A percentile compares a stretch with the other conserved stretches of the same genome.
phyloP scores from a whole-genome alignment of 2,797 vertebrate genomes.

The Hypotaenidia okinawae region DNA sequence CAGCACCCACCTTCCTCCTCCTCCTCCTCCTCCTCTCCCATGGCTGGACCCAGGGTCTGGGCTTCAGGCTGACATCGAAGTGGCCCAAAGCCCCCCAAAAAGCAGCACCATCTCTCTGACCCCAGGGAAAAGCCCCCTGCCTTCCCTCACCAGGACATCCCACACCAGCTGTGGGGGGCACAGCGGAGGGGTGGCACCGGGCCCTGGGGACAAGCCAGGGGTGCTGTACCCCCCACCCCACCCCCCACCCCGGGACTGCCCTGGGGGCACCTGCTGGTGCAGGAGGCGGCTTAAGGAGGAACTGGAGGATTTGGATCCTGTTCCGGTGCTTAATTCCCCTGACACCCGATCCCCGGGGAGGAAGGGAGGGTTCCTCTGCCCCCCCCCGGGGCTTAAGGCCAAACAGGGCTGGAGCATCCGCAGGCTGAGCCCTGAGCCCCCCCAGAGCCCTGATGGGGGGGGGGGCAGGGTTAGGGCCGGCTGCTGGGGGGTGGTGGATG shows the following conservation, averaged over 20 bases:
- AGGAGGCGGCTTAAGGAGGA: background rate
- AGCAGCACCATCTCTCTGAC: background rate
- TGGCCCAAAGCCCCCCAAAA: background rate
- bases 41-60: background rate
- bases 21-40: background rate
- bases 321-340: constrained; percentile 34
- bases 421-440: background rate
- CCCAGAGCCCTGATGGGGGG: too few species aligned
- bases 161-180: too few species aligned
- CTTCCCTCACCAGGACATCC: accelerated
- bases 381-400: background rate
- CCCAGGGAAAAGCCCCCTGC: background rate
- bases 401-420: background rate
- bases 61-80: background rate
- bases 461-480: background rate
- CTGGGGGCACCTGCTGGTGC: background rate
- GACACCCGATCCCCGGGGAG: constrained; percentile 1
- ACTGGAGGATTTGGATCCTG: constrained; percentile 41
- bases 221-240: background rate
- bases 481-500: accelerated
- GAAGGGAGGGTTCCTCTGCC: background rate
- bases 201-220: background rate
- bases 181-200: accelerated
- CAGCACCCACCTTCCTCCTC: background rate
- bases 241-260: accelerated